Base-by-base conservation (phyloP, 1,140 invertebrate species). In the Lerema accius region DNA sequence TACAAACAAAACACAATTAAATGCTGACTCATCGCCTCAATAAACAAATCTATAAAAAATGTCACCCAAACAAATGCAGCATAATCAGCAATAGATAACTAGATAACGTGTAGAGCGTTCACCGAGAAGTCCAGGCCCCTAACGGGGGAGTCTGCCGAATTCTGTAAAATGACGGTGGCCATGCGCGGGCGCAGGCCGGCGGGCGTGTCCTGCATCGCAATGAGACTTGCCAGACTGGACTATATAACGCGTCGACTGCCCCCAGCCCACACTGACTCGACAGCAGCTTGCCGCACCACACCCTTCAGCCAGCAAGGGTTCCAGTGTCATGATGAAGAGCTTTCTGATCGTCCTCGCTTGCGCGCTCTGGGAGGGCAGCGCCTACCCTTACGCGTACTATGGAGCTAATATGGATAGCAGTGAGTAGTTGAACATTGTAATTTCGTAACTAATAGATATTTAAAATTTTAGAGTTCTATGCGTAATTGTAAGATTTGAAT, bases 111-210 rank as follows among this genome's bases (percentile, higher is more conserved):
- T 77, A 28, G 63, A 63, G 75, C 71, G 80, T 80, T 65, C 62
- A 46, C 56, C 51, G 53, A 64, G 81, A 83, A 80, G 76, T 77
- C 76, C 76, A 81, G 71, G 74, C 64, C 73, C 51, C 74, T 86
- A 86, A 87, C 86, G 82, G 86, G 73, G 79, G 76, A 74, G 61
- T 71, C 73, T 73, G 76, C 63, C 78, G 73, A 82, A 80, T 71
- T 66, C 70, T 76, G 83, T 83, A 80, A 82, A 81, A 71, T 76
- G 65, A 79, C 76, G 73, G 69, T 60, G 63, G 53, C 68, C 69
- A 65, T 65, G 76, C 71, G 69, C 73, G 61, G 66, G 70, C 75
- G 73, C 78, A 73, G 56, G 67, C 62, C 59, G 11, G 1, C 19
- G 11, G 14, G 23, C 83, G 82, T 85, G 86, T 14, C 46, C 51